A percentile compares a stretch with the other conserved stretches of the same genome.
Evolutionary conservation across 2,888 invertebrate genomes (phyloP).

Genomic region (Neoascia interrupta): DNA sequence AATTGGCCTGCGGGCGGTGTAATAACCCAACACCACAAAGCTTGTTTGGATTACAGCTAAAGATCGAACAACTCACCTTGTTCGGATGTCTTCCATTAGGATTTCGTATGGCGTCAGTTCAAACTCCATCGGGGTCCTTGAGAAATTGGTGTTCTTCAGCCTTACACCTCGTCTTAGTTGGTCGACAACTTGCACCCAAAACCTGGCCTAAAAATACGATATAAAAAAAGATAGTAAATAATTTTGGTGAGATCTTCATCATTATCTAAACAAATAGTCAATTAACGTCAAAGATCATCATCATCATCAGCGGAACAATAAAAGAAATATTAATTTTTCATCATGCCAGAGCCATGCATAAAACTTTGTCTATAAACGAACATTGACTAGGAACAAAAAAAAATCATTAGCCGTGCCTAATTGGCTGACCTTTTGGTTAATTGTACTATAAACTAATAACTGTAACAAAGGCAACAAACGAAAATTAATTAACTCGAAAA

Average conservation of each 20-base stretch:
- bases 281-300: constrained; percentile 37
- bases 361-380: constrained; percentile 28
- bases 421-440: neutral
- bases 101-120: constrained; percentile 98
- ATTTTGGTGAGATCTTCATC: constrained; percentile 16
- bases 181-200: constrained; percentile 97
- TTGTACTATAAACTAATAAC: constrained; percentile 31
- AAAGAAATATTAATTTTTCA: constrained; percentile 30
- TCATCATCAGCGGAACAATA: constrained; percentile 42
- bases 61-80: constrained; percentile 81
- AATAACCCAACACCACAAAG: neutral
- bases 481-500: constrained; percentile 35
- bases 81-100: constrained; percentile 96
- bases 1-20: constrained; percentile 27
- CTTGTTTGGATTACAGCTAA: too few relatives aligned
- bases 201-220: constrained; percentile 88
- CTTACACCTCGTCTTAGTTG: constrained; percentile 95
- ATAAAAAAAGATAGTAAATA: constrained; percentile 41
- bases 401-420: constrained; percentile 41
- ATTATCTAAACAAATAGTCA: constrained; percentile 34
- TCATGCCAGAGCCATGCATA: constrained; percentile 62
- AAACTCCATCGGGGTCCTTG: constrained; percentile 91
- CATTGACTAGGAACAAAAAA: constrained; percentile 29
- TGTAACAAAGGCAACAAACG: constrained; percentile 26
- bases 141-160: constrained; percentile 91